Conservation (phyloP, 2,888 invertebrate species). For the Eupsilia transversa region DNA sequence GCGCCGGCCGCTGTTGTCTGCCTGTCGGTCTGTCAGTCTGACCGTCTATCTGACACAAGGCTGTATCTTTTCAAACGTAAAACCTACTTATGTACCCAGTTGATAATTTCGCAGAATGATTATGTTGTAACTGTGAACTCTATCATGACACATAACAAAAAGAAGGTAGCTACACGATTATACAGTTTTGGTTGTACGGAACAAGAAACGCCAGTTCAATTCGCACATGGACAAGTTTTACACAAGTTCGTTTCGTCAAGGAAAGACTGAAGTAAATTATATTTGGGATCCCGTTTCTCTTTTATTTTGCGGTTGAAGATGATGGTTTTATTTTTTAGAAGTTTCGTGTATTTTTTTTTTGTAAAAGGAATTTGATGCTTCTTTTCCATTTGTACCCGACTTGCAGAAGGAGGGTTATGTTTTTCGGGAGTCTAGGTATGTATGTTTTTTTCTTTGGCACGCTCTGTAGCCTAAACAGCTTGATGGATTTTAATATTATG, state of each 20-base stretch:
- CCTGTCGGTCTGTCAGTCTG: not conserved
- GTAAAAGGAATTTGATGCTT: not conserved
- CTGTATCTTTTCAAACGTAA: not conserved
- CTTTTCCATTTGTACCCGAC: no score
- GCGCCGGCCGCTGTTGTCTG: no score
- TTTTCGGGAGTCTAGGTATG: no score
- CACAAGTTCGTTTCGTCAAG: constrained; percentile 50
- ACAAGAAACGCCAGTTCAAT: not conserved
- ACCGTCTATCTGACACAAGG: no score
- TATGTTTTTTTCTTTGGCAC: no score
- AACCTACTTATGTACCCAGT: not conserved
- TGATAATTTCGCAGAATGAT: not conserved
- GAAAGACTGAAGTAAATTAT: constrained; percentile 57
- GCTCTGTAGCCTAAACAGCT: no score
- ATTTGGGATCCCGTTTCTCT: constrained; percentile 38
- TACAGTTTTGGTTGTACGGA: constrained; percentile 3
- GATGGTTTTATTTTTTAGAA: constrained; percentile 28
- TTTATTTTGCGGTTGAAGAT: constrained; percentile 42
- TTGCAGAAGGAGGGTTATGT: no score
- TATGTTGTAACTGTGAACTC: not conserved
- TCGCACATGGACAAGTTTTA: constrained; percentile 56
- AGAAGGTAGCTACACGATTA: not conserved
- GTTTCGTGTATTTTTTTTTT: constrained; percentile 6
- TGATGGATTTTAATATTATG: no score
- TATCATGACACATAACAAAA: not conserved